Base-by-base conservation (phyloP, 2,888 invertebrate species). In the Troides oblongomaculatus region DNA sequence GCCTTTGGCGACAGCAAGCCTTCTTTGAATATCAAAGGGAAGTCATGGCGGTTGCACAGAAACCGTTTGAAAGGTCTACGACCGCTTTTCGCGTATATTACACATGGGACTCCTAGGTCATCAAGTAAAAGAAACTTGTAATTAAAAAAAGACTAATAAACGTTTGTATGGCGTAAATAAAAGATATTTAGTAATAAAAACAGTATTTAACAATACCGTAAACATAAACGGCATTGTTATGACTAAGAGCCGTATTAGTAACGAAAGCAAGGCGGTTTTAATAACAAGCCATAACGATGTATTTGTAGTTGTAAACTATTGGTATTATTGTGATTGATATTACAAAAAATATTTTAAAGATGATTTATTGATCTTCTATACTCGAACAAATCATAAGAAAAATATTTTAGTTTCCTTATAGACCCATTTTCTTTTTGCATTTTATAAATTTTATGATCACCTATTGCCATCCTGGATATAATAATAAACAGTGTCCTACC, bases 21-120 rank as follows among this genome's bases (percentile, higher is more conserved):
- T 66, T 68, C 63, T 68, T 66, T 70, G 66, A 61, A 69, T 69
- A 69, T 69, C 69, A 66, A 70, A 70, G 59, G 70, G 70, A 70
- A 36, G 70, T 70, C 62, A 25, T 62, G 53, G 50, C 59, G 62
- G 62, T 63, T 66, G 62, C 50, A 66, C 62, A 59, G 57, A 62
- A 60, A 66, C 66, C 69, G 66, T 69, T 69, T 69, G 58, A 66
- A 62, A 66, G 62, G 62, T 66, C 70, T 70, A 62, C 66, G 66
- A 66, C 70, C 70, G 66, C 62, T 58, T 63, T 57, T 63, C 62
- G 63, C 66, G 63, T 66, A 62, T 59, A 70, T 66, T 70, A 59
- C 70, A 69, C 69, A 66, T 66, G 70, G 62, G 66, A 70, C 62
- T 70, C 66, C 66, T 63, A 57, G 36, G 36, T 69, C 62, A 62